Conservation (phyloP, 2,113 vertebrate genomes). For the Rhea pennata region DNA sequence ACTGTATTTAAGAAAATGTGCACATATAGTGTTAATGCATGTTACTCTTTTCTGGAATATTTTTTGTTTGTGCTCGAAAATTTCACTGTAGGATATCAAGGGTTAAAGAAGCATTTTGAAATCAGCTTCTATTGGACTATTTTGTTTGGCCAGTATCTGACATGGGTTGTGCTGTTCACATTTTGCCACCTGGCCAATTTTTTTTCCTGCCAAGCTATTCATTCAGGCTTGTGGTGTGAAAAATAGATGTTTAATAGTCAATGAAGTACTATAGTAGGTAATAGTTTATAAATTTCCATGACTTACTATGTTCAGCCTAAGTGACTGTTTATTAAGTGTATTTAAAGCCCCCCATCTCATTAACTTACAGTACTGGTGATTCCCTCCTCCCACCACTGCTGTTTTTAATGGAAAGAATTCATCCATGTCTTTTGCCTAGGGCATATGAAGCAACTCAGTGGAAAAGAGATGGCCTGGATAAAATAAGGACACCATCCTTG, state of each 20-base stretch:
- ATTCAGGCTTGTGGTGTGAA: constrained; percentile 77
- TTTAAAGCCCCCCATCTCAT: constrained; percentile 73
- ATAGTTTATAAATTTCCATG: constrained; percentile 81
- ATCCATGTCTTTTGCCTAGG: constrained; percentile 56
- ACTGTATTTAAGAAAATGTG: not conserved
- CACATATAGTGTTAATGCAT: not conserved
- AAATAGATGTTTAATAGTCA: constrained; percentile 77
- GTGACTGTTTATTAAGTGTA: constrained; percentile 74
- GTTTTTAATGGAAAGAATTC: constrained; percentile 72
- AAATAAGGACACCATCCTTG: constrained; percentile 54
- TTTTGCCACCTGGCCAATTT: constrained; percentile 76
- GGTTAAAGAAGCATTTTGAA: constrained; percentile 63
- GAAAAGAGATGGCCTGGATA: constrained; percentile 54
- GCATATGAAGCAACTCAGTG: constrained; percentile 26
- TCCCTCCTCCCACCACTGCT: constrained; percentile 60
- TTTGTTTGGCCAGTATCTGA: constrained; percentile 74
- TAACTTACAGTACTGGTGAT: constrained; percentile 71
- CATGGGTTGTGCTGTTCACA: constrained; percentile 63
- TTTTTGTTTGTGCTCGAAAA: not conserved
- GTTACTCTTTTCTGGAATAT: not conserved
- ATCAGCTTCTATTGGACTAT: constrained; percentile 61
- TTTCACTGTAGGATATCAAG: not conserved
- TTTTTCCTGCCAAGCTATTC: constrained; percentile 76
- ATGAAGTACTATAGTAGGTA: constrained; percentile 72
- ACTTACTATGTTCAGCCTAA: constrained; percentile 74